Evolutionary conservation across 2,888 invertebrate species (phyloP).

Genomic region (Nowickia ferox): DNA sequence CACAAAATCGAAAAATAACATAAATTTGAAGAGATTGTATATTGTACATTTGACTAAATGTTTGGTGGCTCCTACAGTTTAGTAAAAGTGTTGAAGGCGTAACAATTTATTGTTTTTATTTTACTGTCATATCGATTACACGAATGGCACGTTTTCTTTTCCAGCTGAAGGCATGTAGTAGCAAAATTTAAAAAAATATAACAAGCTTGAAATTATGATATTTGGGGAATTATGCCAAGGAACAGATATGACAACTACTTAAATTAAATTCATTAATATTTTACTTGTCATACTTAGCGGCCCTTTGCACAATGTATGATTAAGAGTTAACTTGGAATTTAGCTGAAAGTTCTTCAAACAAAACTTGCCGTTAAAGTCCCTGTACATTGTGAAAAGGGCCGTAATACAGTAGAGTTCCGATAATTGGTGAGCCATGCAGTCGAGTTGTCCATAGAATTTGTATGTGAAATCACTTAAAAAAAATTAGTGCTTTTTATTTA

Average conservation of each 20-base stretch:
- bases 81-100: conserved; percentile 22
- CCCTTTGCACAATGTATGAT: no score
- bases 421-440: no score
- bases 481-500: no score
- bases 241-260: neutral
- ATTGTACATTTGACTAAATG: neutral
- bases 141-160: neutral
- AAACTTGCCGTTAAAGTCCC: no score
- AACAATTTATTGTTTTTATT: conserved; percentile 29
- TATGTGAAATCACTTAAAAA: no score
- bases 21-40: neutral
- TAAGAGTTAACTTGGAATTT: no score
- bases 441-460: no score
- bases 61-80: conserved; percentile 38
- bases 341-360: no score
- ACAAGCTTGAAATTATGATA: conserved; percentile 2
- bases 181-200: conserved; percentile 8
- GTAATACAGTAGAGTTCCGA: no score
- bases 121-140: conserved; percentile 28
- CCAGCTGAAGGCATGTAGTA: conserved; percentile 43
- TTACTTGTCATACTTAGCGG: no score
- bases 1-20: neutral
- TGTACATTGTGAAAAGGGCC: no score
- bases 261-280: neutral
- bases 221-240: conserved; percentile 42